Conservation (phyloP, 2,888 invertebrate species). For the Philonicus albiceps region DNA sequence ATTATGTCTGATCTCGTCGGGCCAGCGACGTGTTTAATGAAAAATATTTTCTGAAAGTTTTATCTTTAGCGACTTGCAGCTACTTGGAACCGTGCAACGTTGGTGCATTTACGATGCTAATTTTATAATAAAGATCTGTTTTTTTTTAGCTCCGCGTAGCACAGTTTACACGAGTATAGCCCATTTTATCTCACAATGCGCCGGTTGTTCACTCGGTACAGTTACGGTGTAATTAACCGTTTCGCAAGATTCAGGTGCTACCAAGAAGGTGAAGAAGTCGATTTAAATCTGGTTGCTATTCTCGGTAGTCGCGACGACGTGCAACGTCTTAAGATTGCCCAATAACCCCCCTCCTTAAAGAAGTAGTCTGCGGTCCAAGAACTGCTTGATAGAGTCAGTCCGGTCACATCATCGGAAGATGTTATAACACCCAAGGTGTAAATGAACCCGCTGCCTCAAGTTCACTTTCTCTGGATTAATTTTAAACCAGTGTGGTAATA, state of each 20-base stretch:
- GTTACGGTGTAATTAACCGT: conserved; percentile 17
- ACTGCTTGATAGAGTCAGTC: background rate
- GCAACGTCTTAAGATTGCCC: background rate
- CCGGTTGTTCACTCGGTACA: background rate
- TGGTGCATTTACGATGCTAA: background rate
- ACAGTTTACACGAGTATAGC: conserved; percentile 4
- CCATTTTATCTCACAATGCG: background rate
- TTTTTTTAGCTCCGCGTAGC: background rate
- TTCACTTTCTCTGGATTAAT: background rate
- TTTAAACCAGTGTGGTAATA: background rate
- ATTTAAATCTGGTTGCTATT: conserved; percentile 1
- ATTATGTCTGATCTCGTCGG: background rate
- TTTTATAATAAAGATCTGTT: background rate
- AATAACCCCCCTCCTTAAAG: background rate
- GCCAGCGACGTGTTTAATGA: background rate
- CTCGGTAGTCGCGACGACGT: background rate
- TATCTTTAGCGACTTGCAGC: background rate
- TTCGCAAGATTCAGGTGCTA: background rate
- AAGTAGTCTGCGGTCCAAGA: background rate
- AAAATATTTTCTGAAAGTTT: background rate
- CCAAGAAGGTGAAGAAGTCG: background rate
- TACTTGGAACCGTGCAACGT: background rate
- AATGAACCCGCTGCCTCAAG: background rate
- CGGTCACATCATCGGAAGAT: background rate
- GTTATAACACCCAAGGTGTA: background rate